A percentile compares a stretch with the other conserved stretches of the same genome.
Conservation (phyloP, 2,888 invertebrate species). For the Ichneumoninae sp. region DNA sequence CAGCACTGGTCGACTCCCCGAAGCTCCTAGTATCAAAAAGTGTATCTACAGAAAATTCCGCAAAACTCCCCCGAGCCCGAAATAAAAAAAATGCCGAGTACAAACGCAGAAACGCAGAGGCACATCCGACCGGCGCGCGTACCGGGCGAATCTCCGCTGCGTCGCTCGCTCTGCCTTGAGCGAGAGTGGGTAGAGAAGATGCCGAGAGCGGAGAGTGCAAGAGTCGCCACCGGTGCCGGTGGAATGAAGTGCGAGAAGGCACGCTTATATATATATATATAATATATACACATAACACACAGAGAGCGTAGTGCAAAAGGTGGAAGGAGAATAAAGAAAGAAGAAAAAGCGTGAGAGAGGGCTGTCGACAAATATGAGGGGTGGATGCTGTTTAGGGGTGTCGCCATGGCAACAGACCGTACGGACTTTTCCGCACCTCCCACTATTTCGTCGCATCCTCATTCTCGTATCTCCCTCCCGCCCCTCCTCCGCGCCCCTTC, state of each 20-base stretch:
- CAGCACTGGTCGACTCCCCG: constrained; percentile 21
- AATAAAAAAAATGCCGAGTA: background rate
- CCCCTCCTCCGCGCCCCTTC: background rate
- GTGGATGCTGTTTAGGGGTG: constrained; percentile 71
- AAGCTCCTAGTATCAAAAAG: background rate
- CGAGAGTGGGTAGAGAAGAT: background rate
- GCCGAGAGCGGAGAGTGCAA: constrained; percentile 8
- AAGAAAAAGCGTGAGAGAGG: background rate
- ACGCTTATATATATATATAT: background rate
- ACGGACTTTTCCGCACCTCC: constrained; percentile 74
- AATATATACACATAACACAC: background rate
- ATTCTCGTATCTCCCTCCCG: constrained; percentile 33
- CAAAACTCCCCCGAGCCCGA: background rate
- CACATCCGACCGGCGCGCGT: background rate
- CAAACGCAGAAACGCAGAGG: background rate
- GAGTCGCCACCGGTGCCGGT: constrained; percentile 20
- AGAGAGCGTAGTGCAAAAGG: constrained; percentile 29
- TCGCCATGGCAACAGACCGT: constrained; percentile 81
- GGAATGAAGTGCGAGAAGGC: constrained; percentile 7
- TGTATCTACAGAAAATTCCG: background rate
- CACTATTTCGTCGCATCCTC: constrained; percentile 66
- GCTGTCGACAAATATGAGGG: constrained; percentile 35
- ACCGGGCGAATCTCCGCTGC: background rate
- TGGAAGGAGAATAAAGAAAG: constrained; percentile 22
- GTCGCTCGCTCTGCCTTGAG: background rate